Evolutionary conservation across 2,888 invertebrate genomes (phyloP), one percentile per base, ranked within the genome.

Genomic region (Drosophila robusta): DNA sequence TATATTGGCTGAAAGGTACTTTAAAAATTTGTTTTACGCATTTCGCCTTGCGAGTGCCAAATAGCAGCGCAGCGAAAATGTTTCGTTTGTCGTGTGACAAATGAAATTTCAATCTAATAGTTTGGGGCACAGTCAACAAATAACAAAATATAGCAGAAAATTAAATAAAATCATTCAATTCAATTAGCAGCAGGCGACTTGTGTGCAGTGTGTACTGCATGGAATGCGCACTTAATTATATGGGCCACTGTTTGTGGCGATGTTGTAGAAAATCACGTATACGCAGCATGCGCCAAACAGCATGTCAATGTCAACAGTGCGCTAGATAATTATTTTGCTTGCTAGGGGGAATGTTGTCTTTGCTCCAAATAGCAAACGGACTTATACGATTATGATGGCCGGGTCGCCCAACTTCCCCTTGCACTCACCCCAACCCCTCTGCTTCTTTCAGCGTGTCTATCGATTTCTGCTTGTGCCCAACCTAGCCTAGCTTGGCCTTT

Each of bases 271-370:
- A 78, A 82, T 82, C 86, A 75, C 76, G 80, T 67, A 88, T 79
- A 82, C 89, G 76, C 86, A 78, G 66, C 60, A 54, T 80, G 55
- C 26, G 57, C 42, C 58, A 29, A 55, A 47, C 66, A 75, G 61
- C 78, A 76, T 73, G 85, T 75, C 85, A 85, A 85, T 85, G 89
- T 78, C 85, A 85, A 70, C 77, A 83, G 71, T 67, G 68, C 6
- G 70, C 68, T 51, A 80, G 60, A 85, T 80, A 84, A 78, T 87
- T 80, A 87, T 87, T 64, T 65, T 65, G 57, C 57, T 51, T 44
- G 45, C 50, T 49, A 42, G 67, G 41, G 45, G 62, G 42, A 61
- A 68, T 70, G 61, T 60, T 63, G 70, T 49, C 51, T 70, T 47
- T 89, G 89, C 65, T 76, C 76, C 74, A 58, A 87, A 89, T 87